Conservation (phyloP, 1,140 invertebrate species). For the Leptonema lineaticorne region DNA sequence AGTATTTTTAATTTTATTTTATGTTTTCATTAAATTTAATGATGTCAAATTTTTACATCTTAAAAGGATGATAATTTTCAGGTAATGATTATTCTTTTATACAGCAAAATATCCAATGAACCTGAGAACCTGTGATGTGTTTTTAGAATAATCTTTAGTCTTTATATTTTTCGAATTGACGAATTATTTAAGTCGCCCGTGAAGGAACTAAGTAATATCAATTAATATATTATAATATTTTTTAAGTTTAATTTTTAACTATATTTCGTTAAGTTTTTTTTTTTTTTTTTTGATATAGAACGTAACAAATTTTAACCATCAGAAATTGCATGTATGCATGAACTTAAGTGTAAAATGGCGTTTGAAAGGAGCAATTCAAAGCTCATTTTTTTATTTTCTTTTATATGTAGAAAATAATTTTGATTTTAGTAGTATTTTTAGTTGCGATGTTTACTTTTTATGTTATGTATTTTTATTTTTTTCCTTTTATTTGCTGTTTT, state of each 20-base stretch:
- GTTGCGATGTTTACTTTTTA: conserved; percentile 28
- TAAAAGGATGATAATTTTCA: background rate
- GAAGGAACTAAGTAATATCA: background rate
- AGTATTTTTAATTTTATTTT: background rate
- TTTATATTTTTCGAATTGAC: background rate
- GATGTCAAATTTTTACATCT: background rate
- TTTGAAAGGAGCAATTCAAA: background rate
- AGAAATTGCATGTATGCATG: conserved; percentile 36
- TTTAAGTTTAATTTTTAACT: background rate
- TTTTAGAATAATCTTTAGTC: background rate
- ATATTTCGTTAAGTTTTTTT: background rate
- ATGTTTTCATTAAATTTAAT: background rate
- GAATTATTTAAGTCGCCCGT: background rate
- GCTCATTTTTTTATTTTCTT: conserved; percentile 18
- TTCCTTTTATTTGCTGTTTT: conserved; percentile 31
- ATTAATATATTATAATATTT: background rate
- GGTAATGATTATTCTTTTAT: background rate
- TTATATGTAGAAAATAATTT: conserved; percentile 34
- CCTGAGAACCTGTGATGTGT: too few relatives aligned
- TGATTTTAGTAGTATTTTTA: conserved; percentile 34
- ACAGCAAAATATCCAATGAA: too few relatives aligned
- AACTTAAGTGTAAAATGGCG: conserved; percentile 15
- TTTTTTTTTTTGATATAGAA: background rate
- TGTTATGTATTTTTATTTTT: conserved; percentile 38
- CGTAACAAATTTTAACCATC: conserved; percentile 4